These are phyloP conservation scores for Conus ventricosus DNA, from an alignment of 1,140 invertebrate species.

Conservation along the genomic window DNA sequence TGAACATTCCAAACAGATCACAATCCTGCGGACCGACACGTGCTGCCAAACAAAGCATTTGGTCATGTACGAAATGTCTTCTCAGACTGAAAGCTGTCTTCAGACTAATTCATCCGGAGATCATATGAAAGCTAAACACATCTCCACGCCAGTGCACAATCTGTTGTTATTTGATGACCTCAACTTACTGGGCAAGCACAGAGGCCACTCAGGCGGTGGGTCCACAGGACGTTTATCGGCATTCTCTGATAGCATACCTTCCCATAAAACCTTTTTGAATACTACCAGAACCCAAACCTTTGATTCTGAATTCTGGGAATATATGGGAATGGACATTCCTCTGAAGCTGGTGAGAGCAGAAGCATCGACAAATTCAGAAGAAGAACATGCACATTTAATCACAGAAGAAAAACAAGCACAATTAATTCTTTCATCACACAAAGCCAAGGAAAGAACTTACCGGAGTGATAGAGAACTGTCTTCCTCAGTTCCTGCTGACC, in stretches of 20 bases:
- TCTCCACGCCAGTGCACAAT: neutral
- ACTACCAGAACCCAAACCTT: neutral
- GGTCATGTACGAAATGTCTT: slow-evolving; percentile 25
- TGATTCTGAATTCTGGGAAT: slow-evolving; percentile 32
- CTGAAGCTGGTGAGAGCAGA: neutral
- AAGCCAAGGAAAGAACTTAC: too few relatives aligned
- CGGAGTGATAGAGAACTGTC: too few relatives aligned
- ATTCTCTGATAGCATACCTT: neutral
- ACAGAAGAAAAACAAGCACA: too few relatives aligned
- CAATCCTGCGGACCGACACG: neutral
- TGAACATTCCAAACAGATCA: neutral
- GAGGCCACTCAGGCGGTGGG: neutral
- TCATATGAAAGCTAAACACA: neutral
- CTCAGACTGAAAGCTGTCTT: neutral
- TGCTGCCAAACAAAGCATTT: slow-evolving; percentile 9
- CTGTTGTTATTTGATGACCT: neutral
- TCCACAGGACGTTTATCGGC: neutral
- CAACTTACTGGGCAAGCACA: neutral
- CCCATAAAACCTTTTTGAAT: neutral
- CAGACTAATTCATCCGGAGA: neutral
- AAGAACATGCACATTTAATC: too few relatives aligned
- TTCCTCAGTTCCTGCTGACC: too few relatives aligned
- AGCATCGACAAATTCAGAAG: neutral
- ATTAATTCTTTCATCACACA: too few relatives aligned
- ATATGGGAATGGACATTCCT: slow-evolving; percentile 17